phyloP scores from a whole-genome alignment of 35 echinoderm and acorn worm genomes.

The Apostichopus californicus region DNA sequence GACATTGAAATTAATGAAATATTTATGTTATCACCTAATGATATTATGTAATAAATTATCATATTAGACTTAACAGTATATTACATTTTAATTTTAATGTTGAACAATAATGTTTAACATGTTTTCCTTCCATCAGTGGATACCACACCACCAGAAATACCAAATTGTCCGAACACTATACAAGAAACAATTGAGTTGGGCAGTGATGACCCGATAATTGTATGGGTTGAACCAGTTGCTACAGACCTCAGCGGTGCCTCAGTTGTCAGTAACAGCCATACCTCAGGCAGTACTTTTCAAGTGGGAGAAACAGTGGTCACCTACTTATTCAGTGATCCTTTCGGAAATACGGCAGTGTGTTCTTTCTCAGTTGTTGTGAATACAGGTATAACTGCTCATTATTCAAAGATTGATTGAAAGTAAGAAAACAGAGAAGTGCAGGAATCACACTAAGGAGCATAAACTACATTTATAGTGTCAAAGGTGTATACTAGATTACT shows the following conservation, averaged over 20 bases:
- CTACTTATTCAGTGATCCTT: constrained; percentile 55
- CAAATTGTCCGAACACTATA: constrained; percentile 34
- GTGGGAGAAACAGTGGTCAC: constrained; percentile 58
- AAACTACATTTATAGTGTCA: too few relatives aligned
- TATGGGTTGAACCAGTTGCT: constrained; percentile 30
- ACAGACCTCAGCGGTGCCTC: constrained; percentile 36
- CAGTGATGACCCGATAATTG: not conserved
- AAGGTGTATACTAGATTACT: too few relatives aligned
- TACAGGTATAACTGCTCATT: constrained; percentile 10
- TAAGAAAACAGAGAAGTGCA: too few relatives aligned
- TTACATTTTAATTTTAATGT: too few relatives aligned
- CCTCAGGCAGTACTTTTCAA: constrained; percentile 26
- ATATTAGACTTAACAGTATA: too few relatives aligned
- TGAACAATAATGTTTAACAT: too few relatives aligned
- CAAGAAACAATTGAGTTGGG: constrained; percentile 26
- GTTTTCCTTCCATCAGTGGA: constrained; percentile 10
- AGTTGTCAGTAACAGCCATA: not conserved
- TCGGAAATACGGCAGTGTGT: constrained; percentile 45
- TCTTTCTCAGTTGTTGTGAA: constrained; percentile 55
- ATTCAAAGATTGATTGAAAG: too few relatives aligned
- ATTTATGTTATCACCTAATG: too few relatives aligned
- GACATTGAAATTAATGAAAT: too few relatives aligned
- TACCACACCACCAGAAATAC: constrained; percentile 46
- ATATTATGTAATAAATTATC: too few relatives aligned
- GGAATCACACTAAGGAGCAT: too few relatives aligned